Conservation (phyloP, 2,113 vertebrate species). For the Benitochromis conjunctus region DNA sequence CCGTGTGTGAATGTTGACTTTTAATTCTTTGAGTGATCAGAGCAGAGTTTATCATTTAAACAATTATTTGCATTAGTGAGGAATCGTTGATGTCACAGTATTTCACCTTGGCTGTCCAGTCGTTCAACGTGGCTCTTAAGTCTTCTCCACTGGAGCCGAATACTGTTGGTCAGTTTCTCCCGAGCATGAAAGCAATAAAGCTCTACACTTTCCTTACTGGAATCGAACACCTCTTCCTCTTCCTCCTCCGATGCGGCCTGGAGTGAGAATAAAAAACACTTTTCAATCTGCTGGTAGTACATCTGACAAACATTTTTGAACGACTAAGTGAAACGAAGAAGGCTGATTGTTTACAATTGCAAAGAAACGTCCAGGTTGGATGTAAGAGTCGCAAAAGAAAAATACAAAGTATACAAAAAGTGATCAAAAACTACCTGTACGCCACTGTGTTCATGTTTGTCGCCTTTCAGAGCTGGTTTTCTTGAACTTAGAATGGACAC, state of each 20-base stretch:
- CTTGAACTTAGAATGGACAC: conserved; percentile 83
- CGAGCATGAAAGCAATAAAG: conserved; percentile 85
- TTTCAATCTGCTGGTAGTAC: background rate
- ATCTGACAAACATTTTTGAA: background rate
- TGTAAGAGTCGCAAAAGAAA: background rate
- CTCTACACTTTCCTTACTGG: conserved; percentile 82
- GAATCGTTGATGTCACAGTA: background rate
- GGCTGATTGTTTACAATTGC: background rate
- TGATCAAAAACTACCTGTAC: conserved; percentile 66
- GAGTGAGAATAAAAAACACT: background rate
- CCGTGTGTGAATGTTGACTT: background rate
- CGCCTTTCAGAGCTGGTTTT: conserved; percentile 75
- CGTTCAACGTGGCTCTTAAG: conserved; percentile 90
- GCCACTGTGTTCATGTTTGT: conserved; percentile 70
- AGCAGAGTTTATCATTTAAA: rapidly evolving
- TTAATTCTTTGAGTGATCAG: background rate
- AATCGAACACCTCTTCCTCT: conserved; percentile 77
- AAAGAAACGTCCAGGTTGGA: background rate
- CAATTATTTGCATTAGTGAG: background rate
- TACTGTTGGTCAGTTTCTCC: conserved; percentile 94
- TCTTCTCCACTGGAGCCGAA: conserved; percentile 93
- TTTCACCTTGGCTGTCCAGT: conserved; percentile 89
- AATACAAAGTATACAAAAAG: background rate
- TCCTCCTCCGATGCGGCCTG: conserved; percentile 85
- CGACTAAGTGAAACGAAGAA: background rate